These are phyloP conservation scores for Meliscaeva auricollis DNA, from an alignment of 2,888 invertebrate species.

Conservation along the genomic window DNA sequence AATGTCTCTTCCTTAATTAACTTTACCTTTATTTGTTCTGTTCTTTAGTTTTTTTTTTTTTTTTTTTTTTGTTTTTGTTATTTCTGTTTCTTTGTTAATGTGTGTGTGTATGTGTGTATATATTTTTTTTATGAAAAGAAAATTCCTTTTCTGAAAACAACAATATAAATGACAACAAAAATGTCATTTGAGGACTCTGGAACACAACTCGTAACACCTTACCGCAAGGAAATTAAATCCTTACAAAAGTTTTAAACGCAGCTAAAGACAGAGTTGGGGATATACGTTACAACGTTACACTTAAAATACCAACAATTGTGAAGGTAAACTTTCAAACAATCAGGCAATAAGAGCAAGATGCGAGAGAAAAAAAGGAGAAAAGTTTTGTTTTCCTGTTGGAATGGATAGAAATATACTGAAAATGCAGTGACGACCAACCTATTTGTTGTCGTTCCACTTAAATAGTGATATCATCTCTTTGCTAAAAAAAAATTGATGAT, in stretches of 20 bases:
- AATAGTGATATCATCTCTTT: no score
- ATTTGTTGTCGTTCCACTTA: not conserved
- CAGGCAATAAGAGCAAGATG: not conserved
- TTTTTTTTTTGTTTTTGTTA: no score
- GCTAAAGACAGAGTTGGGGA: conserved; percentile 33
- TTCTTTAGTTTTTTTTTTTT: not conserved
- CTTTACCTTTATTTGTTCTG: conserved; percentile 35
- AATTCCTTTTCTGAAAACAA: conserved; percentile 31
- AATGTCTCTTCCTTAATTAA: conserved; percentile 48
- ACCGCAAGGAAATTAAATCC: conserved; percentile 69
- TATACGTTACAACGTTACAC: conserved; percentile 29
- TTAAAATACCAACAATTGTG: not conserved
- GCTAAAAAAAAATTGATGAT: no score
- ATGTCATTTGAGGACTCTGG: conserved; percentile 50
- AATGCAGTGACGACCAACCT: not conserved
- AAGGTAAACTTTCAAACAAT: conserved; percentile 12
- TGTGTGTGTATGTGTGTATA: not conserved
- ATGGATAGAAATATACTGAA: not conserved
- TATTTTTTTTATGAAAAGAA: conserved; percentile 7
- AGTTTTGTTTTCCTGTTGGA: conserved; percentile 33
- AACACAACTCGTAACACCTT: conserved; percentile 55
- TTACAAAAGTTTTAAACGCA: conserved; percentile 59
- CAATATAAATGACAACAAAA: conserved; percentile 52
- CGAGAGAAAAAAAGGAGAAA: conserved; percentile 27
- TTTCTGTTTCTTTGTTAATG: not conserved